Evolutionary conservation across 2,113 vertebrate genomes (phyloP).

Genomic region (Mionectes macconnelli): DNA sequence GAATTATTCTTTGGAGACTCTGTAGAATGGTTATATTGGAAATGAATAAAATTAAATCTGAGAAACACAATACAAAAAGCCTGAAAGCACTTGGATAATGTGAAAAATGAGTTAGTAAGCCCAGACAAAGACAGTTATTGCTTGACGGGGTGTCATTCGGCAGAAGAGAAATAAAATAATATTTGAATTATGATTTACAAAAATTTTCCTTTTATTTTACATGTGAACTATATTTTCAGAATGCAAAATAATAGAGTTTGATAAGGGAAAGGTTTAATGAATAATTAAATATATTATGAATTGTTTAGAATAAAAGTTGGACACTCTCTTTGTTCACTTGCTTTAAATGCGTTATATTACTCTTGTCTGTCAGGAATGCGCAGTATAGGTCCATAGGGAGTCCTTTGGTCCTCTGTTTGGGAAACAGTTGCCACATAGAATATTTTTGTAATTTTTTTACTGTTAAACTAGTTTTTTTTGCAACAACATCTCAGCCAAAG

Average conservation of each 20-base stretch:
- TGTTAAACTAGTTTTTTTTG: not conserved
- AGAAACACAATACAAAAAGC: not conserved
- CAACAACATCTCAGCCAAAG: not conserved
- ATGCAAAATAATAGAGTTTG: not conserved
- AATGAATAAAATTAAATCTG: not conserved
- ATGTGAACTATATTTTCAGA: not conserved
- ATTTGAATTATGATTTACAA: not conserved
- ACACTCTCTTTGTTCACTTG: not conserved
- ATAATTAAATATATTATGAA: not conserved
- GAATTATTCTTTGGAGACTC: not conserved
- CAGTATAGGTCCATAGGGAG: not conserved
- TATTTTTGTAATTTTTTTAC: not conserved
- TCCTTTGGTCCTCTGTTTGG: not conserved
- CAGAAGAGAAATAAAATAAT: not conserved
- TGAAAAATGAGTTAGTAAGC: not conserved
- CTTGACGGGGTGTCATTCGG: not conserved
- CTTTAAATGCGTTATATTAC: not conserved
- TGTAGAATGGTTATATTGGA: not conserved
- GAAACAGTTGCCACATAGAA: not conserved
- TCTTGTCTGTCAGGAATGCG: not conserved
- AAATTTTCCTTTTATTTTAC: not conserved
- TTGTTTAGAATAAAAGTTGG: not conserved
- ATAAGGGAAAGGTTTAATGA: not conserved
- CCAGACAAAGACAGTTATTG: not conserved
- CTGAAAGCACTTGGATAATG: not conserved